These are phyloP conservation scores for Elgaria multicarinata DNA, from an alignment of 2,113 vertebrate genomes.

Conservation along the genomic window DNA sequence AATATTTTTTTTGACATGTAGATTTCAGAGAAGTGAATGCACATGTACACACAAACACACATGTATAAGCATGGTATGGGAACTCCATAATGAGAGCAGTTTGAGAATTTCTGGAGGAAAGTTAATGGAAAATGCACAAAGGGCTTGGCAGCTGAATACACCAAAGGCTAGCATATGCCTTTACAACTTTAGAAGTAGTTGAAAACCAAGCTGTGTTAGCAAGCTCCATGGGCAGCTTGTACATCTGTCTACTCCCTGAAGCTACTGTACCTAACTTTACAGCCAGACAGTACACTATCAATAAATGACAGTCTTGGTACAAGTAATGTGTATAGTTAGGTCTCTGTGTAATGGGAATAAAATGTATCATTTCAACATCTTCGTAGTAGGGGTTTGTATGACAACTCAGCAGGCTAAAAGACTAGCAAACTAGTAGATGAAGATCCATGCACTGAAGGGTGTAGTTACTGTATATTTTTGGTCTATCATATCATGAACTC, in stretches of 20 bases:
- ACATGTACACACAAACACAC: not conserved
- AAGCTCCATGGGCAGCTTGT: conserved; percentile 55
- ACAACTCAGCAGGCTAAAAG: conserved; percentile 60
- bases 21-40: not conserved
- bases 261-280: conserved; percentile 59
- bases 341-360: conserved; percentile 61
- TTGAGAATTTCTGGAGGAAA: no score
- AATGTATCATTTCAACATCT: conserved; percentile 63
- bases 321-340: conserved; percentile 69
- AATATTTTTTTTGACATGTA: not conserved
- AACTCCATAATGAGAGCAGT: no score
- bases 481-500: conserved; percentile 39
- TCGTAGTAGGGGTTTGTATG: conserved; percentile 41
- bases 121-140: not conserved
- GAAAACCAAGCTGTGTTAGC: conserved; percentile 61
- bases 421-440: conserved; percentile 43
- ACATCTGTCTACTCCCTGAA: conserved; percentile 57
- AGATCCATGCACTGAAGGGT: conserved; percentile 38
- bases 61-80: not conserved
- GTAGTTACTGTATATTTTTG: conserved; percentile 43
- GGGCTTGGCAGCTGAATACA: not conserved
- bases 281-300: conserved; percentile 51
- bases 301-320: conserved; percentile 66
- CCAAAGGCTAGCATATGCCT: conserved; percentile 38
- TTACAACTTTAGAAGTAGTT: conserved; percentile 35